Percentiles rank a stretch among this genome's conserved stretches.
These are phyloP conservation scores for Tringa solitaria DNA, from an alignment of 2,113 vertebrate genomes.

Conservation along the genomic window DNA sequence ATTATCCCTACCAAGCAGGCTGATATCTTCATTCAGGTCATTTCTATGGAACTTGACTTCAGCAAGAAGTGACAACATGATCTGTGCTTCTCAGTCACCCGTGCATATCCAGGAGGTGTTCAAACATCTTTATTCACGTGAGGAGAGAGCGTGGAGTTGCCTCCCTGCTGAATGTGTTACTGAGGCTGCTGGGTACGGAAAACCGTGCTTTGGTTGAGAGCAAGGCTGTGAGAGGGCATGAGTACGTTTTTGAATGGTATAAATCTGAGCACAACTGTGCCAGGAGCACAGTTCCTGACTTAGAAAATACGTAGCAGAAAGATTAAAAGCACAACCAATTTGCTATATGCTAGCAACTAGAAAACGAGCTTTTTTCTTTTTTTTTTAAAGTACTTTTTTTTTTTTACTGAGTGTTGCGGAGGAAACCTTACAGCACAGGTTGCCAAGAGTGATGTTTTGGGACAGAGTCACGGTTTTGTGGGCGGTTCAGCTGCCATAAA, in stretches of 20 bases:
- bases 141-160: neutral
- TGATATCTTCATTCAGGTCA: slow-evolving; percentile 29
- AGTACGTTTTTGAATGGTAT: neutral
- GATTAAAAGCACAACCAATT: neutral
- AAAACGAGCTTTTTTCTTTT: neutral
- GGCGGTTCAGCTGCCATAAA: neutral
- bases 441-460: neutral
- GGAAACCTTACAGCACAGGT: neutral
- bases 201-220: neutral
- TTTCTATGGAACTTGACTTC: slow-evolving; percentile 7
- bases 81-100: neutral
- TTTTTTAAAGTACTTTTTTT: neutral
- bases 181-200: neutral
- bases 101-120: neutral
- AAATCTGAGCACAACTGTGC: neutral
- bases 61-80: neutral
- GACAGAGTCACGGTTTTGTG: neutral
- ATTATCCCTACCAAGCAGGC: slow-evolving; percentile 11
- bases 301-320: neutral
- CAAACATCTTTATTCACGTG: neutral
- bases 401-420: neutral
- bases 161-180: neutral
- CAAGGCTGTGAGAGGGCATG: neutral
- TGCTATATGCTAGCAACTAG: neutral
- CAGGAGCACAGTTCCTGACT: neutral